Evolutionary conservation across 2,888 invertebrate genomes (phyloP).

Genomic region (Archips crataeganus): DNA sequence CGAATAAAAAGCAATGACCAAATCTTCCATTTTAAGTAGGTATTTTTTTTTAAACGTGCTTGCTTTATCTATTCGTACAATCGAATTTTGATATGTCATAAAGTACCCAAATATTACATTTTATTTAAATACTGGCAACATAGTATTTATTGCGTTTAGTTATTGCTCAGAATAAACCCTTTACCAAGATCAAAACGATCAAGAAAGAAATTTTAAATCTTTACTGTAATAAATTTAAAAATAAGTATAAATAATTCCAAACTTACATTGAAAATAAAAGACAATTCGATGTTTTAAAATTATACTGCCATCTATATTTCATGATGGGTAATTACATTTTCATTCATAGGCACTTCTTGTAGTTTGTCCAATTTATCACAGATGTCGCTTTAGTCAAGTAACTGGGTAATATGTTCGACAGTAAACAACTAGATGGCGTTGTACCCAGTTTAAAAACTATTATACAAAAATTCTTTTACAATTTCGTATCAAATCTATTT

Average conservation of each 20-base stretch:
- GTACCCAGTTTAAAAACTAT: no score
- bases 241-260: not conserved
- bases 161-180: not conserved
- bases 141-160: constrained; percentile 9
- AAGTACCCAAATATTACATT: not conserved
- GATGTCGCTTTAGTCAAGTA: constrained; percentile 17
- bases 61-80: not conserved
- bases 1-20: no score
- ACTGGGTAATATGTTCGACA: not conserved
- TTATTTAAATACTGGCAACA: constrained; percentile 9
- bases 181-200: not conserved
- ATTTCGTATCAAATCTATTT: no score
- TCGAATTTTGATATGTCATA: not conserved
- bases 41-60: not conserved
- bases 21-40: no score
- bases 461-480: no score
- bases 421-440: constrained; percentile 11
- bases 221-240: no score
- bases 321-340: no score
- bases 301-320: constrained; percentile 15
- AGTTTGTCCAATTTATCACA: not conserved
- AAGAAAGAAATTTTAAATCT: no score
- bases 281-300: not conserved
- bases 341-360: not conserved
- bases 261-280: not conserved